phyloP scores from a whole-genome alignment of 2,888 invertebrate genomes.

The Drosophila ustulata region DNA sequence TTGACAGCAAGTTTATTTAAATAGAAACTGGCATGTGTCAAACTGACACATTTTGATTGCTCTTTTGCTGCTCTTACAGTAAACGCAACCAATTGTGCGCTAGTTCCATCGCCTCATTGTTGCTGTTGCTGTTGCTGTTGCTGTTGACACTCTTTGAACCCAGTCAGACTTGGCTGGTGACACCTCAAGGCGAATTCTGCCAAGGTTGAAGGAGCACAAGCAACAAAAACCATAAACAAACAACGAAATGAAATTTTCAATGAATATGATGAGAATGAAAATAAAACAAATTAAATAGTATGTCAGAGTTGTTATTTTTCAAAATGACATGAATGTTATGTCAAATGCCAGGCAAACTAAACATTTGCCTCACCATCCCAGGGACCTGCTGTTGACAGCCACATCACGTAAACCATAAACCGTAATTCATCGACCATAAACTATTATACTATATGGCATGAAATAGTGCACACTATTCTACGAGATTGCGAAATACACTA shows the following conservation, averaged over 20 bases:
- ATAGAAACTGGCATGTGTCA: conserved; percentile 77
- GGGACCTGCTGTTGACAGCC: conserved; percentile 64
- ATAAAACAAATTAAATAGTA: conserved; percentile 73
- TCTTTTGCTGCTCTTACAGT: conserved; percentile 33
- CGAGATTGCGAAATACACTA: conserved; percentile 10
- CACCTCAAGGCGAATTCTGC: conserved; percentile 68
- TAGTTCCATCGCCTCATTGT: conserved; percentile 14
- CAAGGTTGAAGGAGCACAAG: conserved; percentile 49
- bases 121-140: conserved; percentile 6
- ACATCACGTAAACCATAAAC: conserved; percentile 37
- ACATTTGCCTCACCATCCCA: conserved; percentile 34
- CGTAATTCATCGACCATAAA: conserved; percentile 13
- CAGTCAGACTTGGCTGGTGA: conserved; percentile 53
- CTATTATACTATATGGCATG: conserved; percentile 2
- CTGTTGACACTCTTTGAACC: conserved; percentile 62
- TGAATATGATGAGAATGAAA: conserved; percentile 24
- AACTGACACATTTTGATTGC: conserved; percentile 75
- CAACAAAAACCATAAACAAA: conserved; percentile 14
- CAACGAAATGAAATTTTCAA: conserved; percentile 1
- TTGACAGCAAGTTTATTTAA: conserved; percentile 76
- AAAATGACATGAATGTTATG: conserved; percentile 76
- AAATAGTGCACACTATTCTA: conserved; percentile 17
- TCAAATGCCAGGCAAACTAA: conserved; percentile 70
- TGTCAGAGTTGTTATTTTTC: conserved; percentile 72
- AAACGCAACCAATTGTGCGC: conserved; percentile 43